A percentile compares a stretch with the other conserved stretches of the same genome.
These are phyloP conservation scores for Phylloscopus collybita DNA, from an alignment of 2,797 vertebrate genomes.

Conservation along the genomic window DNA sequence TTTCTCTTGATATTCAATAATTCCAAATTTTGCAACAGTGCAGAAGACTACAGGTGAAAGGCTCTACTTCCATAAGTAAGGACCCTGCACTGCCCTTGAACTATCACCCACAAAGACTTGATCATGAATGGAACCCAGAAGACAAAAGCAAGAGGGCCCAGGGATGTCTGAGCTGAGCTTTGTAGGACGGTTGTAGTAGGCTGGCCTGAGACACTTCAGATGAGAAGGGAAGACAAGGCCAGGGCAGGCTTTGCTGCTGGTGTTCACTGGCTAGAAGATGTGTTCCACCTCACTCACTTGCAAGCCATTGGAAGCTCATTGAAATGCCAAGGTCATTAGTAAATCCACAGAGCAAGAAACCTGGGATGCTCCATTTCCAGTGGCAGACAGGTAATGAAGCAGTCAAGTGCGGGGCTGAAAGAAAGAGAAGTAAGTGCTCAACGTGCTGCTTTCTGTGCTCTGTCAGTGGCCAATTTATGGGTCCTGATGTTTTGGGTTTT, in stretches of 20 bases:
- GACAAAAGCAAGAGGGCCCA: background rate
- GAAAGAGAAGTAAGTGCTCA: background rate
- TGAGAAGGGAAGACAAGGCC: background rate
- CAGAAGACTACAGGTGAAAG: background rate
- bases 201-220: background rate
- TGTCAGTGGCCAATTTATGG: background rate
- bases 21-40: background rate
- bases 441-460: background rate
- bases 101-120: background rate
- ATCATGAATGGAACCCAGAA: background rate
- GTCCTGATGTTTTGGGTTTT: background rate
- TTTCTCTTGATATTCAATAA: background rate
- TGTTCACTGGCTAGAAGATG: background rate
- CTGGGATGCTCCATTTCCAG: background rate
- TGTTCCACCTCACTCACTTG: background rate
- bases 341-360: background rate
- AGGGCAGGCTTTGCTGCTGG: background rate
- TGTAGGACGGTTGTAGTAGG: background rate
- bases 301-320: background rate
- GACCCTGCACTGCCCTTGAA: background rate
- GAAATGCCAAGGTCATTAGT: background rate
- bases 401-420: fast-evolving
- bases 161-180: background rate
- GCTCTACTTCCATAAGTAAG: background rate
- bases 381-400: background rate